These are phyloP conservation scores for Bombus soroeensis DNA, from an alignment of 1,140 invertebrate genomes.

Conservation along the genomic window DNA sequence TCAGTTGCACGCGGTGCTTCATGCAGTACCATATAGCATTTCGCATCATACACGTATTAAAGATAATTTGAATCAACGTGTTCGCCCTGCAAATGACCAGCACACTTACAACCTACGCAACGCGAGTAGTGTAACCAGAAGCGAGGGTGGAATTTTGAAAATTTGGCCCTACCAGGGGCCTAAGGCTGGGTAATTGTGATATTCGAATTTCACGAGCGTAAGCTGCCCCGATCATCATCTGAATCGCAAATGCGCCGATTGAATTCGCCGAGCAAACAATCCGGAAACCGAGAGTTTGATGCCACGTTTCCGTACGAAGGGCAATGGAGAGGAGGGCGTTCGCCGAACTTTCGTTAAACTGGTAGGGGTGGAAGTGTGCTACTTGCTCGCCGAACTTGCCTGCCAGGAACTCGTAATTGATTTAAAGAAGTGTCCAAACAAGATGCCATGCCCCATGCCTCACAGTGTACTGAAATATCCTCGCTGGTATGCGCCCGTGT, in stretches of 20 bases:
- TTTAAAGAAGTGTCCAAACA: constrained; percentile 68
- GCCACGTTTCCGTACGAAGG: not conserved
- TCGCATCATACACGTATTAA: not conserved
- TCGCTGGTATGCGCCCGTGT: not conserved
- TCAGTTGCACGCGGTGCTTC: too few relatives aligned
- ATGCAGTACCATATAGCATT: not conserved
- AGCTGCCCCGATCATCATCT: constrained; percentile 47
- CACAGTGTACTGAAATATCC: constrained; percentile 12
- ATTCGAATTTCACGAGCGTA: constrained; percentile 35
- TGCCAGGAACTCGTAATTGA: constrained; percentile 63
- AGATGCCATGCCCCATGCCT: constrained; percentile 44
- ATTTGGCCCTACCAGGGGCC: not conserved
- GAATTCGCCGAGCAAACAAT: constrained; percentile 58
- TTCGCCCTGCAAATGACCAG: not conserved
- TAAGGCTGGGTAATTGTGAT: not conserved
- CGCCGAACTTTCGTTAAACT: constrained; percentile 35
- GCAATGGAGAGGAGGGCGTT: not conserved
- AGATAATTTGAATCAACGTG: constrained; percentile 23
- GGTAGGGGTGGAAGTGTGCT: constrained; percentile 18
- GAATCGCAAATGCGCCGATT: constrained; percentile 61
- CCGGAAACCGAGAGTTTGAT: constrained; percentile 55
- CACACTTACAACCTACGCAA: constrained; percentile 8
- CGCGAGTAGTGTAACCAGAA: not conserved
- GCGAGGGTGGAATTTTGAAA: constrained; percentile 24
- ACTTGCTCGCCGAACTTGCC: constrained; percentile 43